A percentile compares a stretch with the other conserved stretches of the same genome.
phyloP scores from a whole-genome alignment of 1,140 invertebrate genomes.

The Temnothorax nylanderi region DNA sequence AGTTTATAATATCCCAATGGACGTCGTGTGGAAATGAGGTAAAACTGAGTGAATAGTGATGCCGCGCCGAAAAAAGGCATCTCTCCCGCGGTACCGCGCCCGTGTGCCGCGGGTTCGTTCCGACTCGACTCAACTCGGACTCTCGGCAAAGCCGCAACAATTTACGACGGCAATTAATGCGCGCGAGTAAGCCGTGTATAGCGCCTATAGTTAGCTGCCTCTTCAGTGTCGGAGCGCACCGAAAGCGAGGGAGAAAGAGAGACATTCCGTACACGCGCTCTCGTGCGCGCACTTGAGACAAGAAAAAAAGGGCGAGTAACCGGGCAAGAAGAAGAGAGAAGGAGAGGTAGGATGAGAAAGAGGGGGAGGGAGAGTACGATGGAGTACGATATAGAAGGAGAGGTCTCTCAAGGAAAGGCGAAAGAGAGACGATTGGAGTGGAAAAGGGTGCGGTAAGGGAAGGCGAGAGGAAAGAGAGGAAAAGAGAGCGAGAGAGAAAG shows the following conservation, averaged over 20 bases:
- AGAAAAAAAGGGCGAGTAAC: slow-evolving; percentile 35
- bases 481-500: slow-evolving; percentile 58
- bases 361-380: slow-evolving; percentile 28
- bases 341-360: slow-evolving; percentile 18
- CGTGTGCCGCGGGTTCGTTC: slow-evolving; percentile 68
- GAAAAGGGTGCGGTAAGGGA: slow-evolving; percentile 51
- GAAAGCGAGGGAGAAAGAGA: slow-evolving; percentile 56
- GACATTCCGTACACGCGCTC: slow-evolving; percentile 55
- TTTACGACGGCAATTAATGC: slow-evolving; percentile 86
- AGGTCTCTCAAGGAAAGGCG: slow-evolving; percentile 45
- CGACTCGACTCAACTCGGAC: slow-evolving; percentile 70
- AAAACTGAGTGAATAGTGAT: slow-evolving; percentile 47
- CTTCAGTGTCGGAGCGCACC: slow-evolving; percentile 51
- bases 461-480: slow-evolving; percentile 40
- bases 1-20: slow-evolving; percentile 8
- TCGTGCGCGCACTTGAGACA: slow-evolving; percentile 31
- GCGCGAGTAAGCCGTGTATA: slow-evolving; percentile 84
- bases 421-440: slow-evolving; percentile 41
- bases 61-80: slow-evolving; percentile 23
- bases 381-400: slow-evolving; percentile 54
- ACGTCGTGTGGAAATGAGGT: neutral
- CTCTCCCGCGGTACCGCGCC: slow-evolving; percentile 36
- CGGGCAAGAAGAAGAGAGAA: slow-evolving; percentile 16
- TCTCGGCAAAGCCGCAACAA: slow-evolving; percentile 84
- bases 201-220: slow-evolving; percentile 80